phyloP scores from a whole-genome alignment of 92 coral and sea anemone species.

The Epizoanthus illoricatus region DNA sequence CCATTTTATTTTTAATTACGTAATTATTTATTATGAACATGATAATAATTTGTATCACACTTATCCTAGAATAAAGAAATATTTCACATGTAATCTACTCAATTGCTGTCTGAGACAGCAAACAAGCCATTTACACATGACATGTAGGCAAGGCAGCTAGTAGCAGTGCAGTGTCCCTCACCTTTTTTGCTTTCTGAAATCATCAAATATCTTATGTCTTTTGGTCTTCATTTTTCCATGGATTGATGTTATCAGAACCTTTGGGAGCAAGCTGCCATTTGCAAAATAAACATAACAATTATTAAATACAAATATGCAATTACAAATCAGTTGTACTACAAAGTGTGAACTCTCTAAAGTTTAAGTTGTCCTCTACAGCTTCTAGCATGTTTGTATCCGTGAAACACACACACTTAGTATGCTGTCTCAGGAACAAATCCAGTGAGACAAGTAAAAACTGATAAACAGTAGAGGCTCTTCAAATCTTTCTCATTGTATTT shows the following conservation, averaged over 20 bases:
- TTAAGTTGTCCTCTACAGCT: neutral
- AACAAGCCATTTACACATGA: too few relatives aligned
- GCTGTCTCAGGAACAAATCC: too few relatives aligned
- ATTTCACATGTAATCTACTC: neutral
- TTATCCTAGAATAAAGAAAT: neutral
- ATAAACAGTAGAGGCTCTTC: neutral
- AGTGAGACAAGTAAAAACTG: too few relatives aligned
- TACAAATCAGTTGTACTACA: too few relatives aligned
- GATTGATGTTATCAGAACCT: constrained; percentile 66
- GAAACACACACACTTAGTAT: too few relatives aligned
- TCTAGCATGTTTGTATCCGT: too few relatives aligned
- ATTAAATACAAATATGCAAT: too few relatives aligned
- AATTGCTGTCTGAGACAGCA: neutral
- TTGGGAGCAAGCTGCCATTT: constrained; percentile 63
- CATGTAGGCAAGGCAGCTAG: too few relatives aligned
- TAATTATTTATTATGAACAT: too few relatives aligned
- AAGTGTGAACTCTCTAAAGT: neutral
- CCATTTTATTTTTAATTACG: too few relatives aligned
- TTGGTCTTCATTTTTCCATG: constrained; percentile 97
- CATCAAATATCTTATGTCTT: constrained; percentile 88
- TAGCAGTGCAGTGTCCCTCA: constrained; percentile 6
- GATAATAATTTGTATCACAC: too few relatives aligned
- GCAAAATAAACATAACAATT: too few relatives aligned
- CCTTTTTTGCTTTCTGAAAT: constrained; percentile 83
- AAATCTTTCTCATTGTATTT: neutral